Conservation (phyloP, 1,140 invertebrate genomes). For the Heliconius nattereri region DNA sequence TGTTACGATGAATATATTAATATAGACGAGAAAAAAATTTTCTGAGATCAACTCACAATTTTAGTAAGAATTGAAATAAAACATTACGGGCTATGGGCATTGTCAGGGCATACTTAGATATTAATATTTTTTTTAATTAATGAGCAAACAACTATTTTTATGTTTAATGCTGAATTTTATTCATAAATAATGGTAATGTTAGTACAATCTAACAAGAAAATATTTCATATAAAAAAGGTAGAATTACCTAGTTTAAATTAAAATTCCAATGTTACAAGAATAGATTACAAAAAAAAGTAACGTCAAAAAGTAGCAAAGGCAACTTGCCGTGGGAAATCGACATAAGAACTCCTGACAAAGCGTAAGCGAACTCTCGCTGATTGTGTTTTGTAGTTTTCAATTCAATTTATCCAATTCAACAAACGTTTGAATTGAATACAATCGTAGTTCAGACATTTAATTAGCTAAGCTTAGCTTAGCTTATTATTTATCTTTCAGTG, state of each 20-base stretch:
- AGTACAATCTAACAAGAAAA: too few species aligned
- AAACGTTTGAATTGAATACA: conserved; percentile 28
- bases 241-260: conserved; percentile 27
- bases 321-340: conserved; percentile 49
- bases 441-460: conserved; percentile 17
- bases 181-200: too few species aligned
- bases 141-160: too few species aligned
- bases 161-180: too few species aligned
- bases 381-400: conserved; percentile 51
- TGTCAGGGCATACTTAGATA: too few species aligned
- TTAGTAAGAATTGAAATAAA: too few species aligned
- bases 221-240: too few species aligned
- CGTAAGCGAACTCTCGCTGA: conserved; percentile 45
- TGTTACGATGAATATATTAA: too few species aligned
- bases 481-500: background rate
- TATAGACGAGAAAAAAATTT: too few species aligned
- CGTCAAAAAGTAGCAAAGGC: conserved; percentile 42
- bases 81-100: too few species aligned
- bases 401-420: conserved; percentile 39
- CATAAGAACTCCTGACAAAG: conserved; percentile 55
- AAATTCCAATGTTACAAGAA: conserved; percentile 46
- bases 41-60: too few species aligned
- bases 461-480: background rate
- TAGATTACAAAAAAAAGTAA: conserved; percentile 51
- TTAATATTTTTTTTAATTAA: too few species aligned